Conservation (phyloP, 2,113 vertebrate species). For the Crocuta crocuta region DNA sequence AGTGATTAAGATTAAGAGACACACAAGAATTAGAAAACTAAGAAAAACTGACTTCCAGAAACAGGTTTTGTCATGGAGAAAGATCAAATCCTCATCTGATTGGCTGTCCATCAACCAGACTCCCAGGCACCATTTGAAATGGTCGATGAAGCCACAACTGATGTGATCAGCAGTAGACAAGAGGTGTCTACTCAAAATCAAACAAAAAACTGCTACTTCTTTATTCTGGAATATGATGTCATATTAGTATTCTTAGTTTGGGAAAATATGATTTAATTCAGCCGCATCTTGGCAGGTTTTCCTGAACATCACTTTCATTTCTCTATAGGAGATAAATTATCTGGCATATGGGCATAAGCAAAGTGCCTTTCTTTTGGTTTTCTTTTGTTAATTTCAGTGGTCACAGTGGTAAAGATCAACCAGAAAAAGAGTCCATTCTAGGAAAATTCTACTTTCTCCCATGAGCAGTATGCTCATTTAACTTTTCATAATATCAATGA, state of each 20-base stretch:
- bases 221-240: neutral
- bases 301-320: neutral
- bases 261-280: neutral
- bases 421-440: neutral
- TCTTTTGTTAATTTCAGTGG: neutral
- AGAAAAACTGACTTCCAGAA: neutral
- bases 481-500: neutral
- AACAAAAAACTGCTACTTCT: neutral
- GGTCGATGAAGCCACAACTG: neutral
- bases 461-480: neutral
- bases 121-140: neutral
- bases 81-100: neutral
- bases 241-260: neutral
- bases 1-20: neutral
- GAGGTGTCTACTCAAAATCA: neutral
- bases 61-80: neutral
- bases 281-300: neutral
- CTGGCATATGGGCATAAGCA: neutral
- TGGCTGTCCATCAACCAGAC: neutral
- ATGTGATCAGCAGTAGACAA: neutral
- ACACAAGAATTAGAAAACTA: neutral
- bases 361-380: neutral
- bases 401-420: neutral
- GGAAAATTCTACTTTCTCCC: neutral
- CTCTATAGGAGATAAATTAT: neutral